Conservation (phyloP, 2,113 vertebrate genomes). For the Oenanthe oenanthe region DNA sequence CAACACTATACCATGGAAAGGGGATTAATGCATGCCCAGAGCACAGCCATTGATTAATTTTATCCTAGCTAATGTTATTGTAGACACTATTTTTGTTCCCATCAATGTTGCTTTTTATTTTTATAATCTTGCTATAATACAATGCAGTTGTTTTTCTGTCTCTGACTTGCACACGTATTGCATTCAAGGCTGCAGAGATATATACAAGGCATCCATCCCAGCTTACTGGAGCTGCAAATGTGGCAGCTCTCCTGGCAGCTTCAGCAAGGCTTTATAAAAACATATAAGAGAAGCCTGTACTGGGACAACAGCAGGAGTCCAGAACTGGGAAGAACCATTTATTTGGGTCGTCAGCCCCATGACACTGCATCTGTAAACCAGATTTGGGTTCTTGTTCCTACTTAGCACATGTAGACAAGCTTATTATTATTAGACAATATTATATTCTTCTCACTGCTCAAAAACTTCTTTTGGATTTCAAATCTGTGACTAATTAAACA, state of each 20-base stretch:
- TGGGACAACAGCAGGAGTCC: not conserved
- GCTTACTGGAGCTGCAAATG: not conserved
- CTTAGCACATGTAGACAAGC: not conserved
- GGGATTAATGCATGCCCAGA: slow-evolving; percentile 26
- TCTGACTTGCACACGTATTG: not conserved
- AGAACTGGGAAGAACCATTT: not conserved
- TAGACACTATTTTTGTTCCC: slow-evolving; percentile 48
- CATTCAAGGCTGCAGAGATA: not conserved
- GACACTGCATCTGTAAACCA: not conserved
- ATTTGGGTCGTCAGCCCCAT: not conserved
- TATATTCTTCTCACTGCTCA: not conserved
- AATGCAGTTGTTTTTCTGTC: not conserved
- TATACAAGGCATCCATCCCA: not conserved
- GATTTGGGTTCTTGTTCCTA: not conserved
- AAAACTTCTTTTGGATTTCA: not conserved
- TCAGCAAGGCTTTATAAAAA: not conserved
- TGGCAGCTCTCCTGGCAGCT: not conserved
- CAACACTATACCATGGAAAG: slow-evolving; percentile 33
- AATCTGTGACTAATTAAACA: not conserved
- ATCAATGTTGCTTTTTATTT: slow-evolving; percentile 32
- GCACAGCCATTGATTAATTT: slow-evolving; percentile 59
- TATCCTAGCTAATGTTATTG: slow-evolving; percentile 57
- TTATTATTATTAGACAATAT: no score
- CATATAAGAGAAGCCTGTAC: not conserved
- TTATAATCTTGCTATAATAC: slow-evolving; percentile 25